These are phyloP conservation scores for Valencia hispanica DNA, from an alignment of 2,797 vertebrate species.

Conservation along the genomic window DNA sequence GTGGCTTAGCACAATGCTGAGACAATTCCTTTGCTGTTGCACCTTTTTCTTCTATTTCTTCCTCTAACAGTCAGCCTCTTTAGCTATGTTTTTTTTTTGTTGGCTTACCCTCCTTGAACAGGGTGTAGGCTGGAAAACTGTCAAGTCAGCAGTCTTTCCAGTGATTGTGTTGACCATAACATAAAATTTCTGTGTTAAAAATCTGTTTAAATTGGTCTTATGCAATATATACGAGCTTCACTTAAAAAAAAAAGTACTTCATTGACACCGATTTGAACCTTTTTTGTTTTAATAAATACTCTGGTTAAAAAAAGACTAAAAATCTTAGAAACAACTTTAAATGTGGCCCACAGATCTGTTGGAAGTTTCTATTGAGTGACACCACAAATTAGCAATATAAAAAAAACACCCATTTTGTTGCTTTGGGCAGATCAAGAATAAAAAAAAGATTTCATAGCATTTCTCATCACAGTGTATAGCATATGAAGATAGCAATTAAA, in stretches of 20 bases:
- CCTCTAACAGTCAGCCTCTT: background rate
- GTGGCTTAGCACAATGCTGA: background rate
- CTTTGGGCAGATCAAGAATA: conserved; percentile 13
- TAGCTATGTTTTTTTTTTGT: background rate
- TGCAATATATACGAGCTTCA: background rate
- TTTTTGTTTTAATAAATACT: background rate
- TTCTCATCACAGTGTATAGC: conserved; percentile 12
- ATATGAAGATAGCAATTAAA: conserved; percentile 11
- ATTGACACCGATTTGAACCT: background rate
- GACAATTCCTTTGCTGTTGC: background rate
- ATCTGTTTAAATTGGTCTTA: background rate
- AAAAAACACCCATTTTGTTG: conserved; percentile 7
- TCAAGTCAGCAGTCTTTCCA: background rate
- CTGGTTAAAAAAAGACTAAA: background rate
- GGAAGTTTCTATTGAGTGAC: conserved; percentile 18
- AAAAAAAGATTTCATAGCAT: background rate
- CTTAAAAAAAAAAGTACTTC: background rate
- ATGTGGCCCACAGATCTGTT: conserved; percentile 11
- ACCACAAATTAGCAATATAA: conserved; percentile 30
- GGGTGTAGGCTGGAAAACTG: background rate
- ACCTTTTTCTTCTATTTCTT: background rate
- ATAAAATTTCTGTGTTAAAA: background rate
- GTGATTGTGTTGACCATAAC: background rate
- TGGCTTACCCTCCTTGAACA: background rate
- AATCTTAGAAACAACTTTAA: background rate